Percentiles rank a stretch among this genome's conserved stretches.
These are phyloP conservation scores for Lota lota DNA, from an alignment of 2,113 vertebrate genomes.

Conservation along the genomic window DNA sequence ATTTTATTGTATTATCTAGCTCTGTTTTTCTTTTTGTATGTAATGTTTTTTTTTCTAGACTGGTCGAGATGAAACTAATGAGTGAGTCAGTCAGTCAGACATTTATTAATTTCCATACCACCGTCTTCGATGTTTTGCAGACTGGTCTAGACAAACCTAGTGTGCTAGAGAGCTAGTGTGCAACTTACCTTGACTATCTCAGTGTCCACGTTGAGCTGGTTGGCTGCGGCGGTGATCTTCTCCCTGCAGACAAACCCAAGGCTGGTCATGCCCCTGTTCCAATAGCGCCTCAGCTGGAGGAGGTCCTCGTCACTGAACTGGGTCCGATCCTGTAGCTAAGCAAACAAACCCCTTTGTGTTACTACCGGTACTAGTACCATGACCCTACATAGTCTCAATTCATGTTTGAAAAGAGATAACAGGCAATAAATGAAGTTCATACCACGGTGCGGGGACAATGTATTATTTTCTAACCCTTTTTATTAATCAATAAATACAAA, in stretches of 20 bases:
- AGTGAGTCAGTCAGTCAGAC: too few relatives aligned
- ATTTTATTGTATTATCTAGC: not conserved
- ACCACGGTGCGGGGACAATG: not conserved
- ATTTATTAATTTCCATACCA: not conserved
- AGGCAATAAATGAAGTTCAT: not conserved
- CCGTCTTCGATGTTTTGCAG: not conserved
- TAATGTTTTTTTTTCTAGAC: too few relatives aligned
- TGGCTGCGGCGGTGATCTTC: conserved; percentile 93
- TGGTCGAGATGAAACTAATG: too few relatives aligned
- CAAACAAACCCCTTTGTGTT: conserved; percentile 32
- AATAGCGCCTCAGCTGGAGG: conserved; percentile 92
- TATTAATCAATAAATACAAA: not conserved
- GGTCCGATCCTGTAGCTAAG: conserved; percentile 94
- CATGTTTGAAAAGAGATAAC: not conserved
- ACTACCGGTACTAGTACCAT: not conserved
- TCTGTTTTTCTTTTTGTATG: too few relatives aligned
- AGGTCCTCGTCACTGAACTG: conserved; percentile 95
- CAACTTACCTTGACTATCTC: conserved; percentile 92
- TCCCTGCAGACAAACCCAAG: conserved; percentile 95
- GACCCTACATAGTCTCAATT: not conserved
- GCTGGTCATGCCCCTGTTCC: conserved; percentile 98
- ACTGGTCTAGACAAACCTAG: not conserved
- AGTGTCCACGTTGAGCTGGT: conserved; percentile 92
- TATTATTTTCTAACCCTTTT: not conserved
- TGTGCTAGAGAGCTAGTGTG: not conserved